Evolutionary conservation across 2,113 vertebrate species (phyloP), one percentile per base, ranked within the genome.

Genomic region (Dasypus novemcinctus): DNA sequence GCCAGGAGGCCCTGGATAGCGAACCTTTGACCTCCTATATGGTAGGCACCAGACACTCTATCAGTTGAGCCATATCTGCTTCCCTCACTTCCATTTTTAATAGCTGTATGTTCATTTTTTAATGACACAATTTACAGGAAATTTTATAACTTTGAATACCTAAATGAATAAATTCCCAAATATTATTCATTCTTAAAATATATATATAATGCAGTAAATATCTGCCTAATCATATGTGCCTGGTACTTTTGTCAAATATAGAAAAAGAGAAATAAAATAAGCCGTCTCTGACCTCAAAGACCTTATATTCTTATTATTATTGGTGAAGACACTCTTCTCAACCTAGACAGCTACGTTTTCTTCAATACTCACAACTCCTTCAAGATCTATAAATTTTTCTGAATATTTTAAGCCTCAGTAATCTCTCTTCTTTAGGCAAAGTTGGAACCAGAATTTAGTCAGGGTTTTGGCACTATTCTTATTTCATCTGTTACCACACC

Each of bases 201-300:
- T n/a, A n/a, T n/a, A n/a, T n/a, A n/a, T n/a, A 49, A 54, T 25
- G 46, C 4, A 64, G 20, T 74, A 80, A 68, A 59, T 29, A 59
- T 15, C 15, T 23, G 25, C 17, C 14, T 87, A 38, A 8, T 82
- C 17, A 5, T 49, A 68, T n/a, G 38, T 66, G 33, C 29, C 84
- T 83, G 17, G 23, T 71, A 93, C 27, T 90, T 90, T n/a, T 66
- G 29, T 85, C 68, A 85, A 69, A 59, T 52, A 12, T 33, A 63
- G 57, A 6, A 83, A 86, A 87, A 88, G 36, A 94, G 46, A 91
- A 84, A 88, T 10, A 91, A 38, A 41, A 79, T 38, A 59, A 87
- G 80, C 72, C 13, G 41, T 43, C 29, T 93, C 79, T 81, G 25
- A 63, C 33, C 52, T 78, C 84, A 93, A 86, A 72, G 29, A 78